phyloP scores from a whole-genome alignment of 2,888 invertebrate genomes.

The Dexiosoma caninum region DNA sequence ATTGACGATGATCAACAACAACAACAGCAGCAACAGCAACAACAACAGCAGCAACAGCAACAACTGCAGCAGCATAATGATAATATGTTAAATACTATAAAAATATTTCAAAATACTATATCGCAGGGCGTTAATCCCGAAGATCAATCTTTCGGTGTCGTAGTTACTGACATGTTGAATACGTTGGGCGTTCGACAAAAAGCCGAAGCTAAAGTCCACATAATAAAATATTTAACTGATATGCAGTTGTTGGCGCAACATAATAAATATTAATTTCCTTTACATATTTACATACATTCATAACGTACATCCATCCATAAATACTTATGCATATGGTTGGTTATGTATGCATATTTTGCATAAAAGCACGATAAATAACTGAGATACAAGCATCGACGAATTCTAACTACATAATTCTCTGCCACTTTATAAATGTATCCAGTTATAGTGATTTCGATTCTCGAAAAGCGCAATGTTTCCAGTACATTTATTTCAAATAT shows the following conservation, averaged over 20 bases:
- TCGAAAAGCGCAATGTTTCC: no score
- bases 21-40: conserved; percentile 44
- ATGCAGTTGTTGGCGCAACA: conserved; percentile 75
- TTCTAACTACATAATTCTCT: no score
- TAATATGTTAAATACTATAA: conserved; percentile 74
- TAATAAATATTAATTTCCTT: conserved; percentile 69
- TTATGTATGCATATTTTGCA: no score
- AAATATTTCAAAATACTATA: conserved; percentile 75
- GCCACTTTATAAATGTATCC: no score
- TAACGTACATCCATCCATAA: no score
- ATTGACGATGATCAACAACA: conserved; percentile 70
- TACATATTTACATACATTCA: no score
- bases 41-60: conserved; percentile 63
- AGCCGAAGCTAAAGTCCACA: conserved; percentile 75
- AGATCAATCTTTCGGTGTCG: conserved; percentile 75
- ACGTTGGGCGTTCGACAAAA: conserved; percentile 74
- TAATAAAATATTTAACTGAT: conserved; percentile 74
- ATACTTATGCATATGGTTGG: no score
- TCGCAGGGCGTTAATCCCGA: conserved; percentile 74
- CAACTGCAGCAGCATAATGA: conserved; percentile 68
- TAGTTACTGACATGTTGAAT: conserved; percentile 75
- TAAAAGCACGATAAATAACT: no score
- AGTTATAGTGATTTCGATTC: no score
- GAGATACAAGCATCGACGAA: no score
- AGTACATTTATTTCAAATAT: no score